Percentiles rank a stretch among this genome's conserved stretches.
These are phyloP conservation scores for Acanthococcus lagerstroemiae DNA, from an alignment of 2,888 invertebrate genomes.

Conservation along the genomic window DNA sequence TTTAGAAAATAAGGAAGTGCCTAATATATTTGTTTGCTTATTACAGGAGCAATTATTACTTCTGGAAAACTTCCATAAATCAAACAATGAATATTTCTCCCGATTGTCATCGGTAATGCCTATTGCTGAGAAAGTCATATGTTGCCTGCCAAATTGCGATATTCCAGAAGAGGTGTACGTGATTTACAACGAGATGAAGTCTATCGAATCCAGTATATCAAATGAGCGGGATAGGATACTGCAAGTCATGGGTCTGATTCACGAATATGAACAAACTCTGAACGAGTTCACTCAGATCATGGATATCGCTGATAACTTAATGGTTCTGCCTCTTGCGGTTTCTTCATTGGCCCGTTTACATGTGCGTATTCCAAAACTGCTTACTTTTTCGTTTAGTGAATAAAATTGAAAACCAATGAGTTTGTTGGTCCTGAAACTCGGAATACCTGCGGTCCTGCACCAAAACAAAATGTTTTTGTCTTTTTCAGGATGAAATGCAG, in stretches of 20 bases:
- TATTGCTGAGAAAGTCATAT: constrained; percentile 11
- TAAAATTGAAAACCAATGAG: background rate
- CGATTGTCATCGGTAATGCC: background rate
- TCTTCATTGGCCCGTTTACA: constrained; percentile 56
- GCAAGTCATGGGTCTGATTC: constrained; percentile 63
- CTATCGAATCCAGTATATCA: constrained; percentile 55
- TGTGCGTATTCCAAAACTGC: constrained; percentile 4
- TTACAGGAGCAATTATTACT: constrained; percentile 2
- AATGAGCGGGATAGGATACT: constrained; percentile 65
- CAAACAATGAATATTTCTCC: constrained; percentile 1
- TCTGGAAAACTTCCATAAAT: constrained; percentile 10
- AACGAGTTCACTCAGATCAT: constrained; percentile 79
- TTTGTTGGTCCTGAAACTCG: background rate
- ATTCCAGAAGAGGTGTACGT: constrained; percentile 25
- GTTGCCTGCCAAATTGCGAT: background rate
- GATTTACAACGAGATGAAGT: constrained; percentile 34
- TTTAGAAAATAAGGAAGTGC: background rate
- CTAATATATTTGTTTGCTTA: background rate
- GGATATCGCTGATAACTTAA: constrained; percentile 67
- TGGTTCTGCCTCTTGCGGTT: constrained; percentile 66
- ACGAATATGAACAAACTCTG: constrained; percentile 79
- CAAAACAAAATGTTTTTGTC: background rate
- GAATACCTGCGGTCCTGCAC: too few species aligned
- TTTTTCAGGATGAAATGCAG: constrained; percentile 56
- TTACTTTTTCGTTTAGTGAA: background rate